A percentile compares a stretch with the other conserved stretches of the same genome.
These are phyloP conservation scores for Platichthys stellatus DNA, from an alignment of 2,113 vertebrate species.

Conservation along the genomic window DNA sequence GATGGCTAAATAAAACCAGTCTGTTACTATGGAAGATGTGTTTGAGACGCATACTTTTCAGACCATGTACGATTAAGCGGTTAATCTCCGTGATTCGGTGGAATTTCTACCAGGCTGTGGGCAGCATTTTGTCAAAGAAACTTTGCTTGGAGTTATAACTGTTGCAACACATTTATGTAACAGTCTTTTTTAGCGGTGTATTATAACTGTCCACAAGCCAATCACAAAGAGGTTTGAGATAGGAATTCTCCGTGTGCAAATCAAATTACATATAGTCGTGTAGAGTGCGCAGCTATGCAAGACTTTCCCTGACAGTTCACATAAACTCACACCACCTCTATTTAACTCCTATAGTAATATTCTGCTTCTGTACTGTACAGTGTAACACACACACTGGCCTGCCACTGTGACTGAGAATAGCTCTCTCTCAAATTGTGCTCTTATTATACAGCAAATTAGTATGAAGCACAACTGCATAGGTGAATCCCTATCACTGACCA, in stretches of 20 bases:
- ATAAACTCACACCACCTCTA: conserved; percentile 25
- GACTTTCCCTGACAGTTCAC: conserved; percentile 28
- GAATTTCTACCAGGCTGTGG: too few species aligned
- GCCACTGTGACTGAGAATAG: conserved; percentile 35
- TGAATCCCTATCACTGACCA: conserved; percentile 54
- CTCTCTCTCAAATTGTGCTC: conserved; percentile 24
- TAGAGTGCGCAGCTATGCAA: conserved; percentile 4
- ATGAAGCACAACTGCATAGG: conserved; percentile 53
- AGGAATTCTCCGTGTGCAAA: conserved; percentile 37
- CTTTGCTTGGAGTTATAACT: conserved; percentile 11
- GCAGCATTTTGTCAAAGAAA: neutral
- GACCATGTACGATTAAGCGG: too few species aligned
- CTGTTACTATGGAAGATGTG: too few species aligned
- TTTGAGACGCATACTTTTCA: too few species aligned
- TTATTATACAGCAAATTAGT: conserved; percentile 50
- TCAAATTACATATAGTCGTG: conserved; percentile 40
- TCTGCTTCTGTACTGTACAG: conserved; percentile 1
- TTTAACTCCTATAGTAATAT: neutral
- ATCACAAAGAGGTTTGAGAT: conserved; percentile 21
- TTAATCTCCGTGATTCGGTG: too few species aligned
- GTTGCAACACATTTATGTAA: conserved; percentile 7
- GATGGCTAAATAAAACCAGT: too few species aligned
- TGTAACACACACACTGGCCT: conserved; percentile 42
- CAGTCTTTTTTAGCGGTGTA: conserved; percentile 40
- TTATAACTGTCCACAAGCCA: conserved; percentile 30